Conservation (phyloP, 2,113 vertebrate genomes). For the Gadus macrocephalus region DNA sequence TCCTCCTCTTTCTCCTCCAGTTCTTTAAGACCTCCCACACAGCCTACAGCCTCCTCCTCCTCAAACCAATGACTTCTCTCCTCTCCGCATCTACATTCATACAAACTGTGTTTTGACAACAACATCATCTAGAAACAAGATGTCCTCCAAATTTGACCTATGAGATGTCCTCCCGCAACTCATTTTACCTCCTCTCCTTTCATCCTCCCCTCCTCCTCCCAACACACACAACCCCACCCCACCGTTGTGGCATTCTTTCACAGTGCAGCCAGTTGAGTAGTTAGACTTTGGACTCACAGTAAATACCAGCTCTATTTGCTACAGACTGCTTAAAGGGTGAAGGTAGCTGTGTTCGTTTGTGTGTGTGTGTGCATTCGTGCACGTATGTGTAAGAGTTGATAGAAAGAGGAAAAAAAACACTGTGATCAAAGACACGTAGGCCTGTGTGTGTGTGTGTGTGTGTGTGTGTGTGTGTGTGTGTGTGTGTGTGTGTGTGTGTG, state of each 20-base stretch:
- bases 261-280: conserved; percentile 48
- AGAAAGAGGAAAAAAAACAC: background rate
- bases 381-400: background rate
- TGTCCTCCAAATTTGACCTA: too few species aligned
- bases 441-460: conserved; percentile 21
- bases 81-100: background rate
- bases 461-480: background rate
- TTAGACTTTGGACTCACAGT: conserved; percentile 72
- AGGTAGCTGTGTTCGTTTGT: conserved; percentile 24
- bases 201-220: background rate
- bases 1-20: conserved; percentile 12
- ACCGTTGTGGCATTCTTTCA: conserved; percentile 70
- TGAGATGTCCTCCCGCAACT: too few species aligned
- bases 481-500: background rate
- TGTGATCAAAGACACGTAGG: background rate
- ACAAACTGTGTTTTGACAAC: too few species aligned
- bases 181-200: too few species aligned
- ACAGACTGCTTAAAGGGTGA: conserved; percentile 30
- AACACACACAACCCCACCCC: background rate
- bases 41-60: background rate
- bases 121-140: too few species aligned
- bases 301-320: conserved; percentile 74
- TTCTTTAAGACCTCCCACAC: background rate
- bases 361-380: conserved; percentile 10
- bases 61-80: background rate